Evolutionary conservation across 2,888 invertebrate species (phyloP), one percentile per base, ranked within the genome.

Genomic region (Coecobrya sp.): DNA sequence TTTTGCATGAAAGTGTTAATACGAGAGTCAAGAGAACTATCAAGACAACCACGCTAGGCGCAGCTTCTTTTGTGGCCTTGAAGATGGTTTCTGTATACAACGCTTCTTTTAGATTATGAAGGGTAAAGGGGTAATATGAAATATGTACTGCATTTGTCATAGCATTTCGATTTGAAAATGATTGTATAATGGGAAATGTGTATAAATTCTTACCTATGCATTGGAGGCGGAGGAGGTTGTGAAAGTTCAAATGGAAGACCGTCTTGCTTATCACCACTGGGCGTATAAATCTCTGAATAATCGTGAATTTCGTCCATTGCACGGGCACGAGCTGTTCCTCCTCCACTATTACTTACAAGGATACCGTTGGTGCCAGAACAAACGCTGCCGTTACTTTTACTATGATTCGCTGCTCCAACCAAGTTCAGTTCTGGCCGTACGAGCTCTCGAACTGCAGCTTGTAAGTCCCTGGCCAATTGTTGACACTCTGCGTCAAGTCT

Each of bases 211-310:
- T 87, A 96, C 95, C 99, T 97, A 95, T 99, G 99, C 87, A 99
- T 96, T 0, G 99, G 99, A 30, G 99, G 99, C 0, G 99, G 98
- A 16, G 98, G 98, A 0, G 98, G 98, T 93, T 97, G 96, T 1
- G 96, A 96, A 55, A 95, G 96, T 88, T 93, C 93, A 30, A 94
- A 92, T 70, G 93, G 93, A 93, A 93, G 93, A 76, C 93, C 89
- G 52, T 93, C 94, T 59, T 95, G 94, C 93, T 96, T 96, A 96
- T 98, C 98, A 95, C 98, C 97, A 95, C 98, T 98, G 0, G 98
- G 99, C 36, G 98, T 99, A 95, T 98, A 99, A 94, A 99, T 98
- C 96, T 99, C 98, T 0, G 98, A 98, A 95, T 99, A 99, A 95
- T 99, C 99, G 95, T 99, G 98, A 0, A 95, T 93, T 94, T 95